phyloP scores from a whole-genome alignment of 2,113 vertebrate species.

The Salvator merianae region DNA sequence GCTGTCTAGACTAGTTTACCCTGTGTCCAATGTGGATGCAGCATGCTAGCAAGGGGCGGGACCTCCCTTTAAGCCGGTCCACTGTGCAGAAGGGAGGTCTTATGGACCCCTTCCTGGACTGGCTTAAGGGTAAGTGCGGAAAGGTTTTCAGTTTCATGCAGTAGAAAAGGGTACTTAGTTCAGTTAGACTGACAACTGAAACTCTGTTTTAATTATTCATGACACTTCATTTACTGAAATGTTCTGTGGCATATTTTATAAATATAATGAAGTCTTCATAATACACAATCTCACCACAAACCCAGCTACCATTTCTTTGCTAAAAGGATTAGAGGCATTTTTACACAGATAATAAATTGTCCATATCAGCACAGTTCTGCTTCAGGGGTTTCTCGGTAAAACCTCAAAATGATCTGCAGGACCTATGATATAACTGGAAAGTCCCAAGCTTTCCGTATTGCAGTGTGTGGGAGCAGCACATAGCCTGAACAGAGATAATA shows the following conservation, averaged over 20 bases:
- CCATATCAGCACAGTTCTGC: constrained; percentile 24
- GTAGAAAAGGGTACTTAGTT: constrained; percentile 46
- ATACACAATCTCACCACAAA: constrained; percentile 56
- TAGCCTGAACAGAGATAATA: not conserved
- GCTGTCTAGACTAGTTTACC: no score
- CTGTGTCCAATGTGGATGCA: no score
- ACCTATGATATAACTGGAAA: constrained; percentile 19
- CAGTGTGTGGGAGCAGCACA: not conserved
- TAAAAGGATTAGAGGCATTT: constrained; percentile 48
- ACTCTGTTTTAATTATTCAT: constrained; percentile 65
- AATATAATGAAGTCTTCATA: constrained; percentile 65
- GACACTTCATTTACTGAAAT: constrained; percentile 59
- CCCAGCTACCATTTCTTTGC: constrained; percentile 51
- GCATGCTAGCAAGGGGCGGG: no score
- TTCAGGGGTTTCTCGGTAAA: constrained; percentile 44
- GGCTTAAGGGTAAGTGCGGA: no score
- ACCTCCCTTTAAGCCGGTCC: no score
- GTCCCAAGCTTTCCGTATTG: not conserved
- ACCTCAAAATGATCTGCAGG: constrained; percentile 52
- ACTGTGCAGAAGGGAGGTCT: no score
- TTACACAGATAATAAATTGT: constrained; percentile 49
- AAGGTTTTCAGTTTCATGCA: not conserved
- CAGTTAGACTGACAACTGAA: constrained; percentile 58
- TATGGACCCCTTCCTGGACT: no score
- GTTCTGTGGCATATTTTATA: constrained; percentile 61